These are phyloP conservation scores for Calliphora vomitoria DNA, from an alignment of 2,888 invertebrate genomes.

Conservation along the genomic window DNA sequence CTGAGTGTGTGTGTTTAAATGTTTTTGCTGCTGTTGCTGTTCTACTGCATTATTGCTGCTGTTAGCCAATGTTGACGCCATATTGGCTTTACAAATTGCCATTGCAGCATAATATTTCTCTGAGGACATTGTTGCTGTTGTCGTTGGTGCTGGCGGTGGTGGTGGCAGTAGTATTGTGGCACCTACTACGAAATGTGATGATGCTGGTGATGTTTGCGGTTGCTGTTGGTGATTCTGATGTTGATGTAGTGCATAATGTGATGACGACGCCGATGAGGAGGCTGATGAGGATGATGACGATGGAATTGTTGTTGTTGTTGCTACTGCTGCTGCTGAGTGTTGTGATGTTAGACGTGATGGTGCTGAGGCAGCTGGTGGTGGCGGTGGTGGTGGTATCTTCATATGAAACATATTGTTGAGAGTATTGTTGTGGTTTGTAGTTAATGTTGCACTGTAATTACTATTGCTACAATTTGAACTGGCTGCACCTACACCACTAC, in stretches of 20 bases:
- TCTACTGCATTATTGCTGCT: slow-evolving; percentile 71
- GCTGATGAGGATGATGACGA: slow-evolving; percentile 64
- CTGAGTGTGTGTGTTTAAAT: slow-evolving; percentile 22
- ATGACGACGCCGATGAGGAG: slow-evolving; percentile 70
- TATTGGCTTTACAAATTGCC: slow-evolving; percentile 86
- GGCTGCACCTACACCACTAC: slow-evolving; percentile 55
- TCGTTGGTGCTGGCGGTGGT: slow-evolving; percentile 63
- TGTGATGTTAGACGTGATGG: slow-evolving; percentile 71
- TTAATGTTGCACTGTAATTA: slow-evolving; percentile 80
- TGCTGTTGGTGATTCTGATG: slow-evolving; percentile 80
- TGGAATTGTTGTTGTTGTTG: slow-evolving; percentile 64
- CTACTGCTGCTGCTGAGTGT: slow-evolving; percentile 56
- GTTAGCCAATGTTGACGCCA: slow-evolving; percentile 78
- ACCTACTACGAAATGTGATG: slow-evolving; percentile 48
- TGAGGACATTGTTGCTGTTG: slow-evolving; percentile 84
- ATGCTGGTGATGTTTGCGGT: slow-evolving; percentile 80
- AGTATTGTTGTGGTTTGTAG: slow-evolving; percentile 78
- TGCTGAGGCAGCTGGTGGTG: slow-evolving; percentile 69
- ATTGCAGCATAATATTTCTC: slow-evolving; percentile 90
- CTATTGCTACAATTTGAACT: slow-evolving; percentile 75
- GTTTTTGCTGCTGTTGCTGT: slow-evolving; percentile 54
- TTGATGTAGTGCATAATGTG: slow-evolving; percentile 70
- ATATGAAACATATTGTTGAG: slow-evolving; percentile 85
- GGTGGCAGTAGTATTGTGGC: slow-evolving; percentile 60
- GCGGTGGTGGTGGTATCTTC: slow-evolving; percentile 79